Evolutionary conservation across 2,888 invertebrate species (phyloP), one percentile per base, ranked within the genome.

Genomic region (Metalampra italica): DNA sequence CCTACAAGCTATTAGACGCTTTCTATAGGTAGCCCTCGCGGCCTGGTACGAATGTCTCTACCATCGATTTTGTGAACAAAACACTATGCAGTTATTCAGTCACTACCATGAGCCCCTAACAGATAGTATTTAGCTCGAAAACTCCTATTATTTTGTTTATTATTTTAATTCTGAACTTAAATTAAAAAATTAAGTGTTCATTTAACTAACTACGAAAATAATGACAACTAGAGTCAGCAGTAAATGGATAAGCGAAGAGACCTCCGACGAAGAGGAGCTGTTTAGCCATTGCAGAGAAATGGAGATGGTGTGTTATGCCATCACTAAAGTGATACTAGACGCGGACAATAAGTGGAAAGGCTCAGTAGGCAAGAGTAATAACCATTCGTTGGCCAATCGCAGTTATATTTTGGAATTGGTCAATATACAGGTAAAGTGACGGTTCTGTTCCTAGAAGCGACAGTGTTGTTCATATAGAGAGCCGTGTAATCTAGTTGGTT

Each of bases 201-300:
- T 14, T 8, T 40, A 8, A 14, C 57, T 60, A 45, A 53, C n/a
- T n/a, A n/a, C n/a, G n/a, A 71, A 60, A 55, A 84, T 83, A 80
- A 64, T 70, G 47, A 59, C 77, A 36, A 66, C 62, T 53, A 83
- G 77, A 71, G 64, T 78, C 47, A 66, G 71, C 30, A 75, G 70
- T 54, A 86, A 84, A 78, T 92, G 92, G 92, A 80, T 92, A 15
- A 91, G 91, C 55, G 78, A 89, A 45, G 91, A 92, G 64, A 82
- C 81, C 1, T 67, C 74, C 0, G 91, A 91, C 0, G 88, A 90
- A 53, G 83, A 85, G 49, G 83, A 80, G 34, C 60, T 90, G 29
- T 92, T 91, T 62, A 66, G 60, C 36, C 87, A 90, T 53, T 91
- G 91, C 58, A 85, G 79, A 47, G 87, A 90, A 57, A 82, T 92